Percentiles rank a stretch among this genome's conserved stretches.
These are phyloP conservation scores for Patella pellucida DNA, from an alignment of 2,888 invertebrate genomes.

Conservation along the genomic window DNA sequence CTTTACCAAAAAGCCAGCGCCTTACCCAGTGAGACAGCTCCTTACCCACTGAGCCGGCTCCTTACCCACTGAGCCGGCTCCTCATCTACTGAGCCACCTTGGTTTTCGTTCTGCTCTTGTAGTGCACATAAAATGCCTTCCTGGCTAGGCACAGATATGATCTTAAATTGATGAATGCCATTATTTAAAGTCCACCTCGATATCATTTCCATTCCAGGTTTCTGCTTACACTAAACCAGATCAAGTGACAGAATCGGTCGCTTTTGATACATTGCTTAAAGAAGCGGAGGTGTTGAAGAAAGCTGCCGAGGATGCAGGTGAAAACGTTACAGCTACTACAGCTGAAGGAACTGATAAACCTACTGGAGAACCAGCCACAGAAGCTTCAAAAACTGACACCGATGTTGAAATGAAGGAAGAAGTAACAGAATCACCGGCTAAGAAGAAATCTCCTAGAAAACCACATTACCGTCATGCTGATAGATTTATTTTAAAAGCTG, in stretches of 20 bases:
- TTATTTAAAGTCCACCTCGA: too few species aligned
- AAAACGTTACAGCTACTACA: not conserved
- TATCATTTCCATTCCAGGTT: not conserved
- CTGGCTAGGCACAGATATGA: too few species aligned
- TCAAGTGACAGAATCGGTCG: not conserved
- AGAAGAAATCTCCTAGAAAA: slow-evolving; percentile 25
- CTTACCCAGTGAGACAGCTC: too few species aligned
- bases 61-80: too few species aligned
- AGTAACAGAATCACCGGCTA: not conserved
- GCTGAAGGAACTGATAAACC: not conserved
- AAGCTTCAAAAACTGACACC: slow-evolving; percentile 26
- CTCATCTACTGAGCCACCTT: too few species aligned
- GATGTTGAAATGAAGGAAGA: slow-evolving; percentile 25
- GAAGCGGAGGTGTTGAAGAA: not conserved
- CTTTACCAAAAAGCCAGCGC: too few species aligned
- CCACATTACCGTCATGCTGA: slow-evolving; percentile 1
- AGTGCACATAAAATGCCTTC: too few species aligned
- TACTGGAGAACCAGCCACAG: slow-evolving; percentile 13
- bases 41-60: too few species aligned
- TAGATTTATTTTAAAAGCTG: slow-evolving; percentile 15
- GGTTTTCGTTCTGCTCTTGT: too few species aligned
- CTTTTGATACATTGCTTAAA: not conserved
- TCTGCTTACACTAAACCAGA: not conserved
- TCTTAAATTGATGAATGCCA: too few species aligned
- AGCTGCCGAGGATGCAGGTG: slow-evolving; percentile 3